These are phyloP conservation scores for Macquaria ambigua DNA, from an alignment of 2,113 vertebrate genomes.

Conservation along the genomic window DNA sequence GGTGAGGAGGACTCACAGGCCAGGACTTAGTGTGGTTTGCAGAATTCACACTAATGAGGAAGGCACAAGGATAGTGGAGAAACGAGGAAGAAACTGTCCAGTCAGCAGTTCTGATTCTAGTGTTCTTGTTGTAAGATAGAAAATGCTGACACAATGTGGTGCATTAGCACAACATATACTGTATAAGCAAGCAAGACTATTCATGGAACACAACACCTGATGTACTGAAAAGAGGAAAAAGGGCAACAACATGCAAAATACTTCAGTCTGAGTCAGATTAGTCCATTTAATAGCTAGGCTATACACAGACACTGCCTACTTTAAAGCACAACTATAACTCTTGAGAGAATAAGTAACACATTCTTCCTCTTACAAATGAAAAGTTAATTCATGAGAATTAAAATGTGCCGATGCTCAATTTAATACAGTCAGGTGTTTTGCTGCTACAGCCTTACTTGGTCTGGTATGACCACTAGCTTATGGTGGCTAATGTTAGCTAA, in stretches of 20 bases:
- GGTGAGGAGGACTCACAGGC: constrained; percentile 5
- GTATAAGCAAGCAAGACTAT: neutral
- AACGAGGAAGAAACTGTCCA: constrained; percentile 7
- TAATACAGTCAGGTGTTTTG: neutral
- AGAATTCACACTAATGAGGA: constrained; percentile 23
- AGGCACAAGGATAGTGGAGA: neutral
- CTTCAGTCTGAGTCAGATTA: neutral
- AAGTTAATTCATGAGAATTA: neutral
- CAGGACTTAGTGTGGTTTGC: neutral
- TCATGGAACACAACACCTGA: neutral
- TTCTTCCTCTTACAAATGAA: neutral
- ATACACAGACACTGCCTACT: neutral
- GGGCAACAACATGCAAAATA: neutral
- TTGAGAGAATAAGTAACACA: neutral
- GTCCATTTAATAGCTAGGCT: neutral
- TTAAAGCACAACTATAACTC: neutral
- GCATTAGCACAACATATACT: neutral
- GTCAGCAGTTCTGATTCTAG: neutral
- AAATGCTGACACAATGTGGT: constrained; percentile 10
- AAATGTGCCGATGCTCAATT: neutral
- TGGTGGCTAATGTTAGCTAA: neutral
- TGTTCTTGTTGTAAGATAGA: constrained; percentile 1
- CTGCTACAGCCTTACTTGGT: neutral
- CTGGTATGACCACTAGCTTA: neutral
- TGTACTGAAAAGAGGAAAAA: neutral